Conservation (phyloP, 1,140 invertebrate genomes). For the Drosophila virilis region DNA sequence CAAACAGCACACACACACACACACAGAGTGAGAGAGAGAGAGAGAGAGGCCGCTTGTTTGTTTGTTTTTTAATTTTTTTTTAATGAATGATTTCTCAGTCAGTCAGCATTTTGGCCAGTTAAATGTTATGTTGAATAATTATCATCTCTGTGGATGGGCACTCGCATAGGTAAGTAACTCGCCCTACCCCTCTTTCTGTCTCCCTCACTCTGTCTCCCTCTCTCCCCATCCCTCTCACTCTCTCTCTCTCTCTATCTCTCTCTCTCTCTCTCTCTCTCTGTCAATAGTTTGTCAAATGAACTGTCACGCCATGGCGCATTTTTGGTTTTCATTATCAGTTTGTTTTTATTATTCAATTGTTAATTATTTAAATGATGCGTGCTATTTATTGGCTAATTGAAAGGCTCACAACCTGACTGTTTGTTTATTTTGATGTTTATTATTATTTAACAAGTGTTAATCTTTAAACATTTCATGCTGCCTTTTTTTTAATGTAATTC, state of each 20-base stretch:
- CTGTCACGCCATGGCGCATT: slow-evolving; percentile 58
- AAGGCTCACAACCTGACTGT: slow-evolving; percentile 1
- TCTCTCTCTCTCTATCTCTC: slow-evolving; percentile 22
- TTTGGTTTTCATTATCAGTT: slow-evolving; percentile 45
- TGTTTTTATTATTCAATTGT: slow-evolving; percentile 49
- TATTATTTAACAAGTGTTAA: slow-evolving; percentile 14
- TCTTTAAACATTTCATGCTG: slow-evolving; percentile 7
- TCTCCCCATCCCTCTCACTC: neutral
- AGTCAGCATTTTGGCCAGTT: slow-evolving; percentile 45
- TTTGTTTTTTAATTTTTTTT: slow-evolving; percentile 77
- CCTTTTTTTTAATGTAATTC: neutral
- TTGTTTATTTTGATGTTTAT: slow-evolving; percentile 18
- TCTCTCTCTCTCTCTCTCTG: slow-evolving; percentile 19
- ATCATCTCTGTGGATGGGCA: slow-evolving; percentile 49
- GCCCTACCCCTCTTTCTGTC: slow-evolving; percentile 6
- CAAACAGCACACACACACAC: slow-evolving; percentile 17
- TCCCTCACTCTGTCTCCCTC: slow-evolving; percentile 19
- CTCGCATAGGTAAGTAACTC: slow-evolving; percentile 21
- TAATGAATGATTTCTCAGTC: slow-evolving; percentile 74
- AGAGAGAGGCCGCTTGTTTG: slow-evolving; percentile 54
- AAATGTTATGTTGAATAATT: slow-evolving; percentile 67
- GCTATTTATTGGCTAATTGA: slow-evolving; percentile 50
- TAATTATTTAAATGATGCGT: slow-evolving; percentile 60
- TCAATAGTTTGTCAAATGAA: slow-evolving; percentile 68
- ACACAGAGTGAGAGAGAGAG: slow-evolving; percentile 6